Conservation (phyloP, 2,797 vertebrate species). For the Myoxocephalus aenaeus region DNA sequence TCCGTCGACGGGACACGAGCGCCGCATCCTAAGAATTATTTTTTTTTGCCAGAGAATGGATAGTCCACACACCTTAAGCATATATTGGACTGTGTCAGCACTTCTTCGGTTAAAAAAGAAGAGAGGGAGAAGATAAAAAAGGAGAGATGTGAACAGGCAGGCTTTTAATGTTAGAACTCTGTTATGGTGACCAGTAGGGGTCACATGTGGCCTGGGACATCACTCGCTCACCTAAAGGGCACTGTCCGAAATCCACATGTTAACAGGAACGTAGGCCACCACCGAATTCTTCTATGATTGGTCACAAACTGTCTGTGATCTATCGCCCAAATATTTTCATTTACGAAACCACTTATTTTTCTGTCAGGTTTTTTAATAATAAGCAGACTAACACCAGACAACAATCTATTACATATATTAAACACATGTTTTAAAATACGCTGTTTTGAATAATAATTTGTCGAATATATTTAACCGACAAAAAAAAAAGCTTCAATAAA, state of each 20-base stretch:
- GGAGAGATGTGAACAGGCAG: slow-evolving; percentile 6
- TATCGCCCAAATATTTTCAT: not conserved
- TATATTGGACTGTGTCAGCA: slow-evolving; percentile 61
- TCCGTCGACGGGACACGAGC: slow-evolving; percentile 54
- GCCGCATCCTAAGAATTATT: slow-evolving; percentile 32
- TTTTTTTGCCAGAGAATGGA: slow-evolving; percentile 34
- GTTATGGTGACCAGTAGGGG: slow-evolving; percentile 60
- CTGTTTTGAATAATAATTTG: not conserved
- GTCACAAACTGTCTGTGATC: not conserved
- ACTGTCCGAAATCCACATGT: not conserved
- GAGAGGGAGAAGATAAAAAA: slow-evolving; percentile 22
- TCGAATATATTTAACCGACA: not conserved
- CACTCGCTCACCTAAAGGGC: not conserved
- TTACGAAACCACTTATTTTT: not conserved
- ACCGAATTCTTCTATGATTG: not conserved
- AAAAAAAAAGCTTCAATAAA: not conserved
- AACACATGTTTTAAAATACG: not conserved
- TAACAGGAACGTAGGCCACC: slow-evolving; percentile 7
- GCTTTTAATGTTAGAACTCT: slow-evolving; percentile 2
- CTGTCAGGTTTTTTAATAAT: not conserved
- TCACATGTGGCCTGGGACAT: slow-evolving; percentile 47
- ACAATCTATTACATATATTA: not conserved
- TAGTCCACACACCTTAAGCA: slow-evolving; percentile 20
- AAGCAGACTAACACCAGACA: slow-evolving; percentile 1
- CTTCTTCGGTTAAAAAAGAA: slow-evolving; percentile 33